These are phyloP conservation scores for Microcebus murinus DNA, from an alignment of 2,113 vertebrate species.

Conservation along the genomic window DNA sequence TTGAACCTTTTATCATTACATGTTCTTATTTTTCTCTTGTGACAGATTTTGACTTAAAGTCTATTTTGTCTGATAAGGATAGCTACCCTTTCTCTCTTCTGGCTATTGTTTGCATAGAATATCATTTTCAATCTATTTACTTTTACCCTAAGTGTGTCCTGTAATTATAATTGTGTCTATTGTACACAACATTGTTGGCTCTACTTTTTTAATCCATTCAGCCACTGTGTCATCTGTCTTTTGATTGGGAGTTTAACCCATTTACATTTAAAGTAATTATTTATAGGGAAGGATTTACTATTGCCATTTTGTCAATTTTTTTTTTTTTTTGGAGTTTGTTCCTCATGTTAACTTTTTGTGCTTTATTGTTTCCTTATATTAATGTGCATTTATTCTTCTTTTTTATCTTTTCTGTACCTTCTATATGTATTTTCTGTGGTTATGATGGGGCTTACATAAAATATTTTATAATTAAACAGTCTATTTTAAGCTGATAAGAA, in stretches of 20 bases:
- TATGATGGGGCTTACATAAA: background rate
- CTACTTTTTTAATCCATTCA: background rate
- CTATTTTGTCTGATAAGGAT: background rate
- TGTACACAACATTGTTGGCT: background rate
- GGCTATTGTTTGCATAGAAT: background rate
- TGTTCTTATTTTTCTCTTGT: background rate
- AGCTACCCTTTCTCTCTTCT: background rate
- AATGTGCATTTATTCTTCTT: background rate
- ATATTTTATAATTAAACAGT: background rate
- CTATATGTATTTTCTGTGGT: background rate
- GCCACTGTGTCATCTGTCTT: background rate
- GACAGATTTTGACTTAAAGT: background rate
- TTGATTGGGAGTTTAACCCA: background rate
- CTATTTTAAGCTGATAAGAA: background rate
- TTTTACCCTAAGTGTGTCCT: background rate
- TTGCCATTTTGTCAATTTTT: background rate
- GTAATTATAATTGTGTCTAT: background rate
- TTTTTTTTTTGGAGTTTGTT: background rate
- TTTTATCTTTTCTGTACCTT: background rate
- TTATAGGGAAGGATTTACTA: background rate
- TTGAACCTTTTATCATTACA: background rate
- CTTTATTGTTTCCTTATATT: background rate
- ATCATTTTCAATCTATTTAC: background rate
- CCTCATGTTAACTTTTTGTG: background rate
- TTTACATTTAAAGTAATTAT: background rate